Conservation (phyloP, 2,113 vertebrate species). For the Pelecanus crispus region DNA sequence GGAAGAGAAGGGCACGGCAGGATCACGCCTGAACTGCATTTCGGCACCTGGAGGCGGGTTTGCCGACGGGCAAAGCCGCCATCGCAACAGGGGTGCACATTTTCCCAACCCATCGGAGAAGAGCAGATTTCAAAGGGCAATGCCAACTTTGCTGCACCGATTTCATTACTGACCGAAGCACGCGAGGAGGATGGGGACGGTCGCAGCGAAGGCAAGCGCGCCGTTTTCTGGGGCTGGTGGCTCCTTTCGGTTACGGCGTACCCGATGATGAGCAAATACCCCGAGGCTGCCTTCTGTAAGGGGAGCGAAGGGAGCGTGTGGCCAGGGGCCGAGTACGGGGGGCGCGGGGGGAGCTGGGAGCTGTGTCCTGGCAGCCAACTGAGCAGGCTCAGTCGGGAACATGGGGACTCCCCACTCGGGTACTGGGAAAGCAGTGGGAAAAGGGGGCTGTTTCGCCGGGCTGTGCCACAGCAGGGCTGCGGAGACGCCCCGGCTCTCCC, state of each 20-base stretch:
- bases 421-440: neutral
- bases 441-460: neutral
- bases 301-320: neutral
- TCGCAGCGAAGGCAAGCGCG: rapidly evolving
- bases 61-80: neutral
- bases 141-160: neutral
- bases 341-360: neutral
- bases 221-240: neutral
- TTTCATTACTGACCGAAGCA: neutral
- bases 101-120: neutral
- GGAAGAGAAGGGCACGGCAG: neutral
- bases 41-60: neutral
- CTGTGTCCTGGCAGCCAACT: neutral
- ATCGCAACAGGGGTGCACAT: rapidly evolving
- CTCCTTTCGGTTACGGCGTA: neutral
- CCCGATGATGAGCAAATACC: neutral
- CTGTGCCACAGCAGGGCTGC: rapidly evolving
- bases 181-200: neutral
- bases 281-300: too few species aligned
- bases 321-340: rapidly evolving
- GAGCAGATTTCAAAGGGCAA: neutral
- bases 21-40: rapidly evolving
- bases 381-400: neutral
- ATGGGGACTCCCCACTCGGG: rapidly evolving
- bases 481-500: neutral